These are phyloP conservation scores for Benthosema pterotum DNA, from an alignment of 2,797 vertebrate genomes.

Conservation along the genomic window DNA sequence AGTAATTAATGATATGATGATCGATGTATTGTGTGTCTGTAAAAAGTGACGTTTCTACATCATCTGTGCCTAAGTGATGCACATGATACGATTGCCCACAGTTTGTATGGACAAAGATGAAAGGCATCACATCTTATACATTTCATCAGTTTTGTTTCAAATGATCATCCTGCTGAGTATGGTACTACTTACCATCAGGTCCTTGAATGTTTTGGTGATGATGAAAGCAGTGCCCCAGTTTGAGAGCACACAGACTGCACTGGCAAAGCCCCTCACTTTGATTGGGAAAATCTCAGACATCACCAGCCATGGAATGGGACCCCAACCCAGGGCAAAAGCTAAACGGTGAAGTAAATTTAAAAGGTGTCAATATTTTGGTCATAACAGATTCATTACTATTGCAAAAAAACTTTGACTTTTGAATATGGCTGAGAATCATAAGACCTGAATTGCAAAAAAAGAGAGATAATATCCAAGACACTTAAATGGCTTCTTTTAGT, in stretches of 20 bases:
- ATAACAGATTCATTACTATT: not conserved
- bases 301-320: slow-evolving; percentile 89
- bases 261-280: slow-evolving; percentile 80
- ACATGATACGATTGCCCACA: not conserved
- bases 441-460: too few species aligned
- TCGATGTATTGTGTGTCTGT: too few species aligned
- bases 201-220: slow-evolving; percentile 86
- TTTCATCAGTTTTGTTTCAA: not conserved
- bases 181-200: slow-evolving; percentile 84
- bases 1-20: too few species aligned
- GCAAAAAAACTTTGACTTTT: too few species aligned
- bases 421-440: too few species aligned
- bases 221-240: slow-evolving; percentile 90
- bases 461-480: too few species aligned
- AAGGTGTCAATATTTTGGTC: not conserved
- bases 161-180: not conserved
- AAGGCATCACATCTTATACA: not conserved
- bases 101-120: not conserved
- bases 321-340: slow-evolving; percentile 92
- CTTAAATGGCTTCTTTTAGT: too few species aligned
- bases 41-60: too few species aligned
- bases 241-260: slow-evolving; percentile 84
- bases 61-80: too few species aligned
- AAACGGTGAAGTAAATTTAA: slow-evolving; percentile 5
- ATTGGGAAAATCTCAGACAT: slow-evolving; percentile 91